Base-by-base conservation (phyloP, 2,113 vertebrate genomes). In the Antennarius striatus region DNA sequence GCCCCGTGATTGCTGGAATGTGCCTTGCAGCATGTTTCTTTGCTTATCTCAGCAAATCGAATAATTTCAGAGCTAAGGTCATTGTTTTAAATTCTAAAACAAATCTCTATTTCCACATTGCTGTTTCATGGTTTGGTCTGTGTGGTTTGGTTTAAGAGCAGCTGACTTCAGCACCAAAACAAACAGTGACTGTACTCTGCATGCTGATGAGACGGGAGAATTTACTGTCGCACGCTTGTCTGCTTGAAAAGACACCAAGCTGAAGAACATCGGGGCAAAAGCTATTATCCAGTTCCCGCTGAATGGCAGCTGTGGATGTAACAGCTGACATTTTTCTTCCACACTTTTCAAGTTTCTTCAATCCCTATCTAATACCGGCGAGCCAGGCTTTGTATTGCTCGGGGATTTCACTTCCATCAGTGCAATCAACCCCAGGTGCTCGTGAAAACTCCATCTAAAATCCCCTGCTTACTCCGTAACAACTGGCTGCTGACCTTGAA, bases 351-450 rank as follows among this genome's bases (percentile, higher is more conserved):
- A 56, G 55, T 59, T 56, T 72, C 68, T 56, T 46, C 59, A 40
- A 36, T 68, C 51, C 56, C 54, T 8, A 43, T 65, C 6, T 47
- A 32, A 63, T 51, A 64, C 51, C 29, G 51, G 77, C 63, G 80
- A 72, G 50, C 51, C 15, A 17, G 36, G 22, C 59, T 69, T 72
- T 76, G 64, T 48, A 48, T 84, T 64, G 57, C 70, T 62, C 32
- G 78, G 93, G 93, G 92, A 94, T 93, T 94, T 94, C 92, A 90
- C 66, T 77, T 90, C 90, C 92, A 91, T 94, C 92, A 92, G 82
- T 75, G 76, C 63, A 75, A 66, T 70, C 64, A 61, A 15, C 50
- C 56, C 36, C 5, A 1, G 47, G n/a, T 12, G 13, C 54, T 22
- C 22, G 22, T 22, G 22, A 22, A 48, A 58, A 57, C 39, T 39